Conservation (phyloP, 1,140 invertebrate genomes). For the Drosophila trapezifrons region DNA sequence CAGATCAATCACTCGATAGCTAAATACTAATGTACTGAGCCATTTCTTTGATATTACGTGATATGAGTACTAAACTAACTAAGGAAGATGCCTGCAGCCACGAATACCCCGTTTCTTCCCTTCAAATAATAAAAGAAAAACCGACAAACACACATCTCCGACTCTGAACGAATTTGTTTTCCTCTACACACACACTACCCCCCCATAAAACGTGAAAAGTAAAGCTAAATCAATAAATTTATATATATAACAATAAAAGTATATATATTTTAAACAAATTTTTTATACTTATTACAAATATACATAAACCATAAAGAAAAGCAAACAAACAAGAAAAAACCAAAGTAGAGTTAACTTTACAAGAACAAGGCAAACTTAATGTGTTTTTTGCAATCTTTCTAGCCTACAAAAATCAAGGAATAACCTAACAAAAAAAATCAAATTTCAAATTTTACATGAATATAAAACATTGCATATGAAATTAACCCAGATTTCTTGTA, state of each 20-base stretch:
- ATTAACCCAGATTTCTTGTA: constrained; percentile 73
- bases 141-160: constrained; percentile 28
- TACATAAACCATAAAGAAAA: constrained; percentile 57
- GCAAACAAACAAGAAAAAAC: no score
- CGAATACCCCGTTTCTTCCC: constrained; percentile 5
- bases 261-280: constrained; percentile 78
- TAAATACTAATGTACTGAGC: constrained; percentile 70
- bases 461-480: constrained; percentile 55
- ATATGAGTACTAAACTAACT: constrained; percentile 74
- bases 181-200: neutral
- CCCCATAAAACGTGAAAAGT: constrained; percentile 28
- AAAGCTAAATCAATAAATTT: constrained; percentile 49
- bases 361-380: constrained; percentile 54
- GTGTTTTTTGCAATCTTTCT: constrained; percentile 70
- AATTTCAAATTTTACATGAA: constrained; percentile 62
- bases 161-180: constrained; percentile 66
- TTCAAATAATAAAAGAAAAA: constrained; percentile 1
- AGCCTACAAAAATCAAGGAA: constrained; percentile 40
- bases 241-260: constrained; percentile 25
- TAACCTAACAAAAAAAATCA: constrained; percentile 29
- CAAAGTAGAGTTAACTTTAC: constrained; percentile 74
- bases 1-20: constrained; percentile 50
- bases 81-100: constrained; percentile 69
- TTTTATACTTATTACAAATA: constrained; percentile 79
- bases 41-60: constrained; percentile 79